phyloP scores from a whole-genome alignment of 2,888 invertebrate genomes.

The Pammene aurita region DNA sequence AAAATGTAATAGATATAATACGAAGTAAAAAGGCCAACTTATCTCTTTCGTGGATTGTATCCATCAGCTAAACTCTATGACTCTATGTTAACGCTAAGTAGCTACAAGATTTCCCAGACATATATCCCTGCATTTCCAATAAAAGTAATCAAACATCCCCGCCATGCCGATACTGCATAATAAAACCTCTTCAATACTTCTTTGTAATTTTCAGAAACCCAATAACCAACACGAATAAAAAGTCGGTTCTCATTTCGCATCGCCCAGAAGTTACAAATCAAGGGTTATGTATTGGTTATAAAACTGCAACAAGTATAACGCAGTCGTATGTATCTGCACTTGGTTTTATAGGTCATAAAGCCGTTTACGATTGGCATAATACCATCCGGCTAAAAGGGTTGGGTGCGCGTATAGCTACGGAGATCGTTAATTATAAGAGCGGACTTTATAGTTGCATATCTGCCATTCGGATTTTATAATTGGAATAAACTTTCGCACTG shows the following conservation, averaged over 20 bases:
- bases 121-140: too few relatives aligned
- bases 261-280: conserved; percentile 79
- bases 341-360: conserved; percentile 78
- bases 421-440: conserved; percentile 69
- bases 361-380: conserved; percentile 79
- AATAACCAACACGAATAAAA: conserved; percentile 45
- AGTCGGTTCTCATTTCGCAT: conserved; percentile 27
- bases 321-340: conserved; percentile 75
- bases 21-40: too few relatives aligned
- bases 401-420: conserved; percentile 54
- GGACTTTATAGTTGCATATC: conserved; percentile 51
- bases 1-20: too few relatives aligned
- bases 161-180: too few relatives aligned
- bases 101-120: too few relatives aligned
- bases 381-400: conserved; percentile 82
- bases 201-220: conserved; percentile 31
- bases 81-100: too few relatives aligned
- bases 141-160: too few relatives aligned
- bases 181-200: conserved; percentile 20
- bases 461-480: conserved; percentile 25
- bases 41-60: too few relatives aligned
- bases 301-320: conserved; percentile 81
- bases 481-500: background rate
- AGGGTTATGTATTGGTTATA: conserved; percentile 82
- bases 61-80: too few relatives aligned